Evolutionary conservation across 2,888 invertebrate genomes (phyloP).

Genomic region (Frankliniella fusca): DNA sequence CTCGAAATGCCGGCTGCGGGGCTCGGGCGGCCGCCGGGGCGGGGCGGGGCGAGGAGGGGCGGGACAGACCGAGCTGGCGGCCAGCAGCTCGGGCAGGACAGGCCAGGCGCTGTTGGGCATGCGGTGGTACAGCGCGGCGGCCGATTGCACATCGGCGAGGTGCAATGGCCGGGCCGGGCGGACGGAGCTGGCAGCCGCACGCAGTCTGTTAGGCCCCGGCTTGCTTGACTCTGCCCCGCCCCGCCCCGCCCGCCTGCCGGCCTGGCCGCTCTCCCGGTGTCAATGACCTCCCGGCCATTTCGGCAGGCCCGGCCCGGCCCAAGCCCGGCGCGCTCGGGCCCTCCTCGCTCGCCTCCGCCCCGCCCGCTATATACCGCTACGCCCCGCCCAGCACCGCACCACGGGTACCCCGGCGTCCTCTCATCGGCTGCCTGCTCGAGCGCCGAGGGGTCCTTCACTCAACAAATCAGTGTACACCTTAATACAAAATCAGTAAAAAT

Average conservation of each 20-base stretch:
- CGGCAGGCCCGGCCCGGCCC: constrained; percentile 5
- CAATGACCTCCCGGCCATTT: constrained; percentile 22
- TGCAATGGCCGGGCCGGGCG: neutral
- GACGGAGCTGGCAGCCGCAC: too few relatives aligned
- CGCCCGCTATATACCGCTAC: too few relatives aligned
- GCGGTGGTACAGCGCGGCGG: neutral
- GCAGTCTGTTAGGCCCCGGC: too few relatives aligned
- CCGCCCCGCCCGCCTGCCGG: neutral
- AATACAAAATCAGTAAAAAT: too few relatives aligned
- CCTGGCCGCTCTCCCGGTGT: neutral
- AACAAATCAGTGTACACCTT: too few relatives aligned
- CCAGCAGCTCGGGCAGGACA: neutral
- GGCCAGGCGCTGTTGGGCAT: neutral
- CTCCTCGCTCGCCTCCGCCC: neutral
- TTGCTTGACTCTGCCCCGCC: neutral
- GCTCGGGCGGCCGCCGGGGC: neutral
- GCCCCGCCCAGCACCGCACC: too few relatives aligned
- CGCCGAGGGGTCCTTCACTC: too few relatives aligned
- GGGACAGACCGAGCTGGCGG: neutral
- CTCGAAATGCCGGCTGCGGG: too few relatives aligned
- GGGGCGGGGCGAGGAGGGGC: neutral
- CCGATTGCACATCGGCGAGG: neutral
- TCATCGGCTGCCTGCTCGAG: too few relatives aligned
- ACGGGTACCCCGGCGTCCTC: too few relatives aligned
- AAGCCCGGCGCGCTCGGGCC: neutral